Conservation (phyloP, 1,140 invertebrate species). For the Musca vetustissima region DNA sequence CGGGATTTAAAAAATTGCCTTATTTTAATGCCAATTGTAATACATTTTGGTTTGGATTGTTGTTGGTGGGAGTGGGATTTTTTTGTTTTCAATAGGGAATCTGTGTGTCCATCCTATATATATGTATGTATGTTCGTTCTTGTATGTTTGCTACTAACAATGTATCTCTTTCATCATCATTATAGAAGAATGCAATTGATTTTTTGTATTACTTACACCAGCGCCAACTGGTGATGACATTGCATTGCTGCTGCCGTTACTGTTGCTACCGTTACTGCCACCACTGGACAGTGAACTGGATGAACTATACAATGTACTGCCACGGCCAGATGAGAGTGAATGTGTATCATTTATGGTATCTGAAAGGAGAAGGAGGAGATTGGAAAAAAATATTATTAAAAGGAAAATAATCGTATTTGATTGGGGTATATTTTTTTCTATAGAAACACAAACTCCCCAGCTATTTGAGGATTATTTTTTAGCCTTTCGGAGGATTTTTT, state of each 20-base stretch:
- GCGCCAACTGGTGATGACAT: conserved; percentile 35
- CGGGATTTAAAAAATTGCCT: too few species aligned
- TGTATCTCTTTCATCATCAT: conserved; percentile 20
- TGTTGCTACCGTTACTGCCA: conserved; percentile 29
- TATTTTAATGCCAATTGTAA: neutral
- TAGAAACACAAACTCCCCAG: too few species aligned
- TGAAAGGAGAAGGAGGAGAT: conserved; percentile 30
- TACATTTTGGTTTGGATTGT: neutral
- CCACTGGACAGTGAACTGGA: conserved; percentile 37
- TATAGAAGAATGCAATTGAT: conserved; percentile 15
- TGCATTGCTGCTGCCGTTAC: conserved; percentile 30
- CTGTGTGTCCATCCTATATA: neutral
- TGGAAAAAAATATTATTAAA: conserved; percentile 3
- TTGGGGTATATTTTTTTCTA: too few species aligned
- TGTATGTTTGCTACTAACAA: conserved; percentile 6
- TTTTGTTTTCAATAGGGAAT: too few species aligned
- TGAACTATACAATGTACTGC: conserved; percentile 30
- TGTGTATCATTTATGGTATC: conserved; percentile 37
- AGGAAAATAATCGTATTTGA: too few species aligned
- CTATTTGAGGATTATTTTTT: too few species aligned
- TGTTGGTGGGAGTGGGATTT: too few species aligned
- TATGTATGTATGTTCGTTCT: neutral
- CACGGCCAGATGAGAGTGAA: conserved; percentile 39
- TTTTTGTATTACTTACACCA: conserved; percentile 33
- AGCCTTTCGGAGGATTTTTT: too few species aligned